Evolutionary conservation across 2,888 invertebrate species (phyloP).

Genomic region (Drosophila histrio): DNA sequence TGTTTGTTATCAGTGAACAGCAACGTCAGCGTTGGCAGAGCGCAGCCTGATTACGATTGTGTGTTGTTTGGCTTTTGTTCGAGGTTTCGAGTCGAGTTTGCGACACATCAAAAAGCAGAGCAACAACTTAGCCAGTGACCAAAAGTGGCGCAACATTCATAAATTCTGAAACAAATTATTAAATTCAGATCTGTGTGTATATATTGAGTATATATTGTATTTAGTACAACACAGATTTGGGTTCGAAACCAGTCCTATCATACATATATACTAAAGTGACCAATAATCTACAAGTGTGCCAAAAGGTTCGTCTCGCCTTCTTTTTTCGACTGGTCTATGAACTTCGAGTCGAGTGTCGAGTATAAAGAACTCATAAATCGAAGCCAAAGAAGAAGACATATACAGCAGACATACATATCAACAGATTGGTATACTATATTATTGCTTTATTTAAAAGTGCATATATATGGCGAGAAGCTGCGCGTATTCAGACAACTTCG

Average conservation of each 20-base stretch:
- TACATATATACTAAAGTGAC: no score
- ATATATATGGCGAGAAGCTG: constrained; percentile 70
- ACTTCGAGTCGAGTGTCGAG: constrained; percentile 22
- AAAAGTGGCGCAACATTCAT: constrained; percentile 54
- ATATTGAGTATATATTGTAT: background rate
- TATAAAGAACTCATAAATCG: constrained; percentile 51
- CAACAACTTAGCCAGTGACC: constrained; percentile 53
- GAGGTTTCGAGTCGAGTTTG: constrained; percentile 71
- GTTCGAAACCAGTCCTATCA: background rate
- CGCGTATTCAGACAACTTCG: constrained; percentile 63
- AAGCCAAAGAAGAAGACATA: background rate
- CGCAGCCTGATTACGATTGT: constrained; percentile 57
- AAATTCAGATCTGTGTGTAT: no score
- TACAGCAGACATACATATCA: constrained; percentile 19
- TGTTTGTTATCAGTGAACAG: constrained; percentile 48
- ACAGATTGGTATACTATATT: constrained; percentile 40
- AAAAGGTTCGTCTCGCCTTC: background rate
- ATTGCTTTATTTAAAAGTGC: constrained; percentile 18
- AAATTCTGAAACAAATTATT: no score
- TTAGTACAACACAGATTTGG: background rate
- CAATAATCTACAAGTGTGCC: constrained; percentile 31
- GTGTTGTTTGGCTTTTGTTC: constrained; percentile 65
- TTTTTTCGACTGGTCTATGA: constrained; percentile 36
- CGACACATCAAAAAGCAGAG: constrained; percentile 45
- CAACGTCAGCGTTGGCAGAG: constrained; percentile 33